Evolutionary conservation across 1,140 invertebrate genomes (phyloP).

Genomic region (Papilio helenus): DNA sequence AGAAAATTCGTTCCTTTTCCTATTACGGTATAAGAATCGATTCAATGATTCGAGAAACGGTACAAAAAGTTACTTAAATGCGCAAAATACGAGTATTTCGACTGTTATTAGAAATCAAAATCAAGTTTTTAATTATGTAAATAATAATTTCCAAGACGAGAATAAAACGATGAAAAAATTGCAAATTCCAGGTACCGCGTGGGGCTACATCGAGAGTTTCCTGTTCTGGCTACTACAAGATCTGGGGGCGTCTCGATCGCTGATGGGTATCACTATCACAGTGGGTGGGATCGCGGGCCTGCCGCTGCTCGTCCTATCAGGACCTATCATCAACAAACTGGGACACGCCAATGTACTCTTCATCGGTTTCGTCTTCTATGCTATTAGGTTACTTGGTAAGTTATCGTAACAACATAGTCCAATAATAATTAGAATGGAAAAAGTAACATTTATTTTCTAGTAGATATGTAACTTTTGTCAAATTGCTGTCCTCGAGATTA

Average conservation of each 20-base stretch:
- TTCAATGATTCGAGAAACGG: too few species aligned
- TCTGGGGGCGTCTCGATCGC: constrained; percentile 88
- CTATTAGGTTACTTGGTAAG: constrained; percentile 88
- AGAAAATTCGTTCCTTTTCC: too few species aligned
- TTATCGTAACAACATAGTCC: constrained; percentile 6
- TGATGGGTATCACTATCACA: constrained; percentile 93
- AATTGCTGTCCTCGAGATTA: too few species aligned
- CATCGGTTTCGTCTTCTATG: constrained; percentile 90
- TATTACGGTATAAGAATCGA: too few species aligned
- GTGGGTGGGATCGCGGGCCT: constrained; percentile 91
- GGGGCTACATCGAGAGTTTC: constrained; percentile 94
- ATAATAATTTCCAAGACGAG: neutral
- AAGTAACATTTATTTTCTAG: too few species aligned
- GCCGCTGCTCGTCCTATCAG: constrained; percentile 90
- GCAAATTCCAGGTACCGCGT: constrained; percentile 86
- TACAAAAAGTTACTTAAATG: too few species aligned
- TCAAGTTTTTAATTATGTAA: neutral
- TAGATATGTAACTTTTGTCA: too few species aligned
- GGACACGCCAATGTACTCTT: constrained; percentile 93
- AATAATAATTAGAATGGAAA: neutral
- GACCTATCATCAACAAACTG: constrained; percentile 89
- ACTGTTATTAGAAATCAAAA: too few species aligned
- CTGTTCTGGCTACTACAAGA: constrained; percentile 94
- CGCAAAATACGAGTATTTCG: too few species aligned
- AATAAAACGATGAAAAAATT: neutral